Evolutionary conservation across 2,113 vertebrate genomes (phyloP).

Genomic region (Tapirus terrestris): DNA sequence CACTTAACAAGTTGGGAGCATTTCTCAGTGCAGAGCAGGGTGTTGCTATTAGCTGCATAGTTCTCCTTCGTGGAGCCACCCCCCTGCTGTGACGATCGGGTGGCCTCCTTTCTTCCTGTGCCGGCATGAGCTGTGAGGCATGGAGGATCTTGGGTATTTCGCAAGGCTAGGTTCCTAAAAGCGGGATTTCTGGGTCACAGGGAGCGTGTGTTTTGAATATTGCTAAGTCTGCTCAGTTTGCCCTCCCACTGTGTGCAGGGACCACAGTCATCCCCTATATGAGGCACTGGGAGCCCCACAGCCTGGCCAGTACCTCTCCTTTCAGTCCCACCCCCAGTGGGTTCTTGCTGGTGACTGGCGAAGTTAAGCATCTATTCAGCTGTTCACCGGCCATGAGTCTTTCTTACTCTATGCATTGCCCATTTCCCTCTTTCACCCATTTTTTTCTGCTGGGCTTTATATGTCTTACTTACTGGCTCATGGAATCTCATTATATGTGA

Average conservation of each 20-base stretch:
- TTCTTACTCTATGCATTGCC: neutral
- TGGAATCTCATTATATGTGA: neutral
- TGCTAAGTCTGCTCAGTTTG: neutral
- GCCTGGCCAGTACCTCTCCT: neutral
- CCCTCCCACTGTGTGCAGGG: rapidly evolving
- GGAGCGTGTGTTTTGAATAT: neutral
- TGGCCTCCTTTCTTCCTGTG: neutral
- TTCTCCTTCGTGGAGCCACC: neutral
- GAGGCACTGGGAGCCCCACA: too few species aligned
- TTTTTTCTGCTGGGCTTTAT: neutral
- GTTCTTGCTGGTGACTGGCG: neutral
- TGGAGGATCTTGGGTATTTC: neutral
- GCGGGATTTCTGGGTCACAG: neutral
- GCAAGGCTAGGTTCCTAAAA: neutral
- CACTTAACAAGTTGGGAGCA: neutral
- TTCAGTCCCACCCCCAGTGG: rapidly evolving
- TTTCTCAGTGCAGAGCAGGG: neutral
- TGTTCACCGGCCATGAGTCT: neutral
- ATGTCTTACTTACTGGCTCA: neutral
- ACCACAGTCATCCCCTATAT: rapidly evolving
- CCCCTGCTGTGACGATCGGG: neutral
- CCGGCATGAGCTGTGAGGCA: neutral
- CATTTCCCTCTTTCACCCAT: neutral
- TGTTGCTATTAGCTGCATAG: neutral
- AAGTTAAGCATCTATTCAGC: neutral